These are phyloP conservation scores for Hyles vespertilio DNA, from an alignment of 1,140 invertebrate genomes.

Conservation along the genomic window DNA sequence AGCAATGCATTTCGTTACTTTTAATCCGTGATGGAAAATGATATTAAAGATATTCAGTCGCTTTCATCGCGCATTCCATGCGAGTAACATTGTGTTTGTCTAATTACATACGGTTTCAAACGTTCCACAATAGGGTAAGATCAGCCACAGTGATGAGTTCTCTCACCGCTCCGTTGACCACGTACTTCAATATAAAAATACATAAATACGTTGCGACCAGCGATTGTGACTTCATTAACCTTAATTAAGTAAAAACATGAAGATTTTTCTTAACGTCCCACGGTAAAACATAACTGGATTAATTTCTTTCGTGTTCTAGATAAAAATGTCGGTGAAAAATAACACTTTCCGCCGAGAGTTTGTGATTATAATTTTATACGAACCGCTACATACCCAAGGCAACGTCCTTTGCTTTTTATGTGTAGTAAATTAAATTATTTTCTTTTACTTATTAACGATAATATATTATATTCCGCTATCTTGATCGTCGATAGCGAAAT, in stretches of 20 bases:
- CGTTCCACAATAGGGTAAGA: not conserved
- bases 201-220: constrained; percentile 38
- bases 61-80: not conserved
- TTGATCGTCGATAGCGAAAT: too few species aligned
- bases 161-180: constrained; percentile 16
- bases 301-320: constrained; percentile 10
- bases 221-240: constrained; percentile 55
- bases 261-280: constrained; percentile 35
- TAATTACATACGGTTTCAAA: constrained; percentile 7
- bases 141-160: not conserved
- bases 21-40: constrained; percentile 3
- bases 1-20: constrained; percentile 2
- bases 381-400: not conserved
- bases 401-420: not conserved
- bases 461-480: too few species aligned
- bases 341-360: constrained; percentile 1
- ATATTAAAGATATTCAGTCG: not conserved
- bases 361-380: too few species aligned
- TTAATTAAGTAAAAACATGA: constrained; percentile 50
- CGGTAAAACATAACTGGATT: constrained; percentile 25
- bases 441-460: too few species aligned
- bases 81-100: too few species aligned
- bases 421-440: too few species aligned
- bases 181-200: constrained; percentile 27
- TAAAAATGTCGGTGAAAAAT: constrained; percentile 5